Evolutionary conservation across 2,888 invertebrate species (phyloP).

Genomic region (Alsophila aescularia): DNA sequence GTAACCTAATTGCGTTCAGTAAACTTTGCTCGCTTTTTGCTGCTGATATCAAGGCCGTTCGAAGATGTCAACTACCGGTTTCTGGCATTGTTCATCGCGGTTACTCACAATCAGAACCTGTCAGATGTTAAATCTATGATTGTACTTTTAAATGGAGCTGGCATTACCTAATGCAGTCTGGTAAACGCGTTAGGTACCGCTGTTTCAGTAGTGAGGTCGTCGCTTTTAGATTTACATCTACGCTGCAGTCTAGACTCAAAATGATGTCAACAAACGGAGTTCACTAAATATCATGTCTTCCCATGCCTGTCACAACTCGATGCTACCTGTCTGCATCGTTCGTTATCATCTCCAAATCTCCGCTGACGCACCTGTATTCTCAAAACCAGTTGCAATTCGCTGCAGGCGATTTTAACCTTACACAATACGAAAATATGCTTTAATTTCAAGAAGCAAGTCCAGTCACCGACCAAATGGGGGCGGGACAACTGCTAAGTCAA

Average conservation of each 20-base stretch:
- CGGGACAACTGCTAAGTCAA: conserved; percentile 68
- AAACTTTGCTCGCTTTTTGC: conserved; percentile 26
- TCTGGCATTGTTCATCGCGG: conserved; percentile 11
- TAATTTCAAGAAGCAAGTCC: conserved; percentile 66
- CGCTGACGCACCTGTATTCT: conserved; percentile 58
- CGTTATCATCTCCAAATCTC: conserved; percentile 47
- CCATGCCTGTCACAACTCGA: conserved; percentile 34
- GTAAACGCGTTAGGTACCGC: conserved; percentile 45
- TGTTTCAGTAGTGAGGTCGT: conserved; percentile 48
- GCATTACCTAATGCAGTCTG: conserved; percentile 43
- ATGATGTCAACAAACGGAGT: conserved; percentile 45
- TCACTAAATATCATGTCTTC: conserved; percentile 45
- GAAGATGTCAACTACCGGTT: conserved; percentile 29
- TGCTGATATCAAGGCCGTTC: conserved; percentile 17
- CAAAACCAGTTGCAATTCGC: conserved; percentile 71
- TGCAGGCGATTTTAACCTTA: conserved; percentile 67
- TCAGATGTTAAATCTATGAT: conserved; percentile 25
- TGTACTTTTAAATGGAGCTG: conserved; percentile 28
- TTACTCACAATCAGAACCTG: conserved; percentile 22
- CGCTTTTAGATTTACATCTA: conserved; percentile 47
- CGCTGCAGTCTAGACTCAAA: conserved; percentile 51
- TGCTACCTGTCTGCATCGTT: conserved; percentile 40
- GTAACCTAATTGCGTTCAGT: conserved; percentile 17
- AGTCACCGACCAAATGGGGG: conserved; percentile 63
- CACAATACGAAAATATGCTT: conserved; percentile 65